A percentile compares a stretch with the other conserved stretches of the same genome.
Evolutionary conservation across 1,140 invertebrate species (phyloP).

Genomic region (Himalopsyche phryganea): DNA sequence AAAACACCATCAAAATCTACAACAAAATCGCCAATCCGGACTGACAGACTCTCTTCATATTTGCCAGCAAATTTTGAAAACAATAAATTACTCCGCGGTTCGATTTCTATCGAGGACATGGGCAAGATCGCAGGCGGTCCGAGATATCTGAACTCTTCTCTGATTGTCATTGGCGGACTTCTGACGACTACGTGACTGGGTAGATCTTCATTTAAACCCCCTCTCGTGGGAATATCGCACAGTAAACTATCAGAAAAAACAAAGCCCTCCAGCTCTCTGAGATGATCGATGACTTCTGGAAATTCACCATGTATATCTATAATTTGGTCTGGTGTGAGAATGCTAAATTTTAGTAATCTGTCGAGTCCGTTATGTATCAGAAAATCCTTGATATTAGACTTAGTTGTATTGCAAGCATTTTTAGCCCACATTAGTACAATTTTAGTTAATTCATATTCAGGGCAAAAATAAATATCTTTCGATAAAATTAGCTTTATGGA

Average conservation of each 20-base stretch:
- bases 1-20: conserved; percentile 3
- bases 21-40: neutral
- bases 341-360: neutral
- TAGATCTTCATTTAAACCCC: conserved; percentile 2
- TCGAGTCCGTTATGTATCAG: neutral
- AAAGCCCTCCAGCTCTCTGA: no score
- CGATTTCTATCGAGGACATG: conserved; percentile 8
- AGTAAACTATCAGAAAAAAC: no score
- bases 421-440: neutral
- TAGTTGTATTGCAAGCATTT: neutral
- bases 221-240: neutral
- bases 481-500: conserved; percentile 6
- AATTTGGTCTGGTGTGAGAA: no score
- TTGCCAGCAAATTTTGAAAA: neutral
- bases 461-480: neutral
- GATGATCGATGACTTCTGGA: no score
- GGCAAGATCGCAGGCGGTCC: conserved; percentile 3
- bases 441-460: neutral
- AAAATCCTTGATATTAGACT: no score
- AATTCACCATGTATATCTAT: no score
- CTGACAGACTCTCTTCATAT: conserved; percentile 15
- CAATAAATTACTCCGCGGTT: conserved; percentile 9
- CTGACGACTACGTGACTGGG: conserved; percentile 6
- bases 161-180: conserved; percentile 16
- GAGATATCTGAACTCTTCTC: conserved; percentile 17